Base-by-base conservation (phyloP, 2,888 invertebrate species). In the Gerris lacustris region DNA sequence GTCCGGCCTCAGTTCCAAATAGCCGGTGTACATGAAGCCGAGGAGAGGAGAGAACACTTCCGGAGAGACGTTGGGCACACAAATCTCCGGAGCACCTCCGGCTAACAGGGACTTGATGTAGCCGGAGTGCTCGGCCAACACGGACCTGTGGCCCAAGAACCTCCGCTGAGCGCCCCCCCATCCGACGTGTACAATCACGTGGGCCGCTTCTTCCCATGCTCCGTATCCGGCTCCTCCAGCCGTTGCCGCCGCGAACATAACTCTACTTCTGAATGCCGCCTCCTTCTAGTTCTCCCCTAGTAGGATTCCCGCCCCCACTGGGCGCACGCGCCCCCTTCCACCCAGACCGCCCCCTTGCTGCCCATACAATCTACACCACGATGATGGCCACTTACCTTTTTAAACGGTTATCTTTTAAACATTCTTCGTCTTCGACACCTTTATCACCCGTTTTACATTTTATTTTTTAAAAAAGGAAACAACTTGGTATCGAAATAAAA, bases 21-120 rank as follows among this genome's bases (percentile, higher is more conserved):
- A 86, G 43, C 89, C 89, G 6, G 89, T 88, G 80, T 89, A 89
- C 88, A 90, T 89, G 81, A 88, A 89, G 43, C 87, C 86, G 55
- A 90, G 80, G 6, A 90, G 80, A 0, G 87, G 86, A 0, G 87
- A 86, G 79, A 89, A 89, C 73, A 81, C 80, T 70, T 82, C 81
- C 6, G 77, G 73, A 11, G 75, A 75, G 0, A 78, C 76, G 74
- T 75, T 76, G 7, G 77, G 77, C 67, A 78, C 73, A 62, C 73
- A 69, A 55, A 75, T 69, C 71, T 73, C 85, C 67, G 45, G 85
- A 81, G 72, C 84, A 68, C 73, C 45, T 17, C 73, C 73, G 63
- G 72, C 75, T 69, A 88, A 81, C n/a, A 87, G 83, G 1, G 88
- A 87, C 75, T 88, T 86, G 77, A 90, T 83, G 78, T 88, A 89